Evolutionary conservation across 2,797 vertebrate genomes (phyloP).

Genomic region (Rhinatrema bivittatum): DNA sequence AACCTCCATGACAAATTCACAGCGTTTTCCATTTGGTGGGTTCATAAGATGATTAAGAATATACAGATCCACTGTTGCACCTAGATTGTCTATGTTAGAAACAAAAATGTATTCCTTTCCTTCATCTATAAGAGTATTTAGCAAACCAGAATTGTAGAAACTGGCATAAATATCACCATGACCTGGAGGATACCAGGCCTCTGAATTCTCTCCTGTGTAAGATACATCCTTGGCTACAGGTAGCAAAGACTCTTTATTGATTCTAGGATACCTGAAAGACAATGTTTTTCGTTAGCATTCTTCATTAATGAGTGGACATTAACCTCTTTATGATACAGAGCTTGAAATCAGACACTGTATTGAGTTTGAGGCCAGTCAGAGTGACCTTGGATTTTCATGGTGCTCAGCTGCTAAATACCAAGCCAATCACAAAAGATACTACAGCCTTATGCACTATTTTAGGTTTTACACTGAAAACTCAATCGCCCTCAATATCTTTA

Average conservation of each 20-base stretch:
- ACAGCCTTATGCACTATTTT: no score
- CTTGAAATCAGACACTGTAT: constrained; percentile 1
- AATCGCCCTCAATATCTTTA: no score
- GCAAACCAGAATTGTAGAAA: constrained; percentile 86
- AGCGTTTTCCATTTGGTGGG: constrained; percentile 80
- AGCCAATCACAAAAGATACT: no score
- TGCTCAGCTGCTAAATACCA: no score
- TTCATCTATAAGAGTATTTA: constrained; percentile 75
- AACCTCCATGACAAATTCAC: constrained; percentile 97
- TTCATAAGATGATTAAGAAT: constrained; percentile 91
- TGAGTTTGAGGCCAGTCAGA: no score
- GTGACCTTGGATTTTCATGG: no score
- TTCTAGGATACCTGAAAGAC: constrained; percentile 78
- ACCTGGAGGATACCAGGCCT: constrained; percentile 92
- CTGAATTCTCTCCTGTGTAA: constrained; percentile 71
- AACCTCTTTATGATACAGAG: not conserved
- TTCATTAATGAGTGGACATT: no score
- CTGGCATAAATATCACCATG: constrained; percentile 92
- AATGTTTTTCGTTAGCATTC: no score
- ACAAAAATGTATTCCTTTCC: constrained; percentile 96
- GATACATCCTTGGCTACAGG: constrained; percentile 76
- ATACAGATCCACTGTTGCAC: constrained; percentile 90
- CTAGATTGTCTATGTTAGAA: constrained; percentile 96
- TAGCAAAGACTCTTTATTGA: constrained; percentile 92
- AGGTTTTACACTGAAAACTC: no score